Percentiles rank a stretch among this genome's conserved stretches.
phyloP scores from a whole-genome alignment of 2,113 vertebrate genomes.

The Dicerorhinus sumatrensis region DNA sequence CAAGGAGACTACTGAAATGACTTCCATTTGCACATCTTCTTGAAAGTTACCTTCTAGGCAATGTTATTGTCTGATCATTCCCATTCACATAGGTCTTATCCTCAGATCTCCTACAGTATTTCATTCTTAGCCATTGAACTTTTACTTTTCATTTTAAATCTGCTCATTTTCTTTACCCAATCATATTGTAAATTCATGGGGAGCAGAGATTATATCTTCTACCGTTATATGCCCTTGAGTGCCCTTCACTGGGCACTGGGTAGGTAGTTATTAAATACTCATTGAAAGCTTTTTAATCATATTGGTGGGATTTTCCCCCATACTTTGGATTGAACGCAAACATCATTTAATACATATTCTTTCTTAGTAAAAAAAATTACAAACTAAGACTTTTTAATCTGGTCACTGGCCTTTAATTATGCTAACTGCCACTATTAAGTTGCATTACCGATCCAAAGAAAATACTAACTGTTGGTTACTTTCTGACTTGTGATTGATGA shows the following conservation, averaged over 20 bases:
- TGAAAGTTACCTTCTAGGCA: not conserved
- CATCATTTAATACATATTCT: conserved; percentile 40
- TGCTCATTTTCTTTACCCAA: not conserved
- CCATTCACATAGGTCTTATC: not conserved
- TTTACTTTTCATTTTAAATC: conserved; percentile 19
- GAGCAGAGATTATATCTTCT: not conserved
- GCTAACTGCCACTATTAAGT: conserved; percentile 80
- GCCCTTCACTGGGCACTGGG: not conserved
- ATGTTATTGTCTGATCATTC: not conserved
- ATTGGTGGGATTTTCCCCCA: conserved; percentile 44
- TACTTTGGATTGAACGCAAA: conserved; percentile 61
- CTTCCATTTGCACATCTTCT: not conserved
- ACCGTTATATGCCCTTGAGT: not conserved
- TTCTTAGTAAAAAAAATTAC: conserved; percentile 73
- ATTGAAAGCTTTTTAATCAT: conserved; percentile 63
- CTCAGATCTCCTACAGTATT: not conserved
- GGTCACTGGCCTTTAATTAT: conserved; percentile 85
- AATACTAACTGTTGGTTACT: conserved; percentile 79
- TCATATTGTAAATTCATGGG: not conserved
- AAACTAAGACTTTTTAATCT: conserved; percentile 82
- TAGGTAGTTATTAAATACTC: conserved; percentile 70
- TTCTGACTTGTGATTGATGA: conserved; percentile 83
- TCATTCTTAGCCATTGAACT: not conserved
- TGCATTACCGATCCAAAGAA: conserved; percentile 81
- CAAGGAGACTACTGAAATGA: not conserved